Percentiles rank a stretch among this genome's conserved stretches.
Conservation (phyloP, 2,797 vertebrate genomes). For the Bradypodion pumilum region DNA sequence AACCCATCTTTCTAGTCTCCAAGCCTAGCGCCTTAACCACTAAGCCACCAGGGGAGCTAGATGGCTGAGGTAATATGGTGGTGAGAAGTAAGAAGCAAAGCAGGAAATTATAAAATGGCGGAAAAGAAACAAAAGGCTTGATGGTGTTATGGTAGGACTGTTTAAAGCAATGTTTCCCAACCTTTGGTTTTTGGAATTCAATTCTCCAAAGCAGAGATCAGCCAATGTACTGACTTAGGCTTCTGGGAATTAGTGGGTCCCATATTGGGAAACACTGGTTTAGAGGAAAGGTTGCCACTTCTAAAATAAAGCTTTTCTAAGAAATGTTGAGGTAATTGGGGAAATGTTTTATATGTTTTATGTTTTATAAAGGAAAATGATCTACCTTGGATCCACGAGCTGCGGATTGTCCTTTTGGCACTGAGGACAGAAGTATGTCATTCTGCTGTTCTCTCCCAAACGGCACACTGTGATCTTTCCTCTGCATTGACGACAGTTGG, state of each 20-base stretch:
- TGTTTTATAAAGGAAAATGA: not conserved
- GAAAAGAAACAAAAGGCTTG: not conserved
- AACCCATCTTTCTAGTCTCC: too few species aligned
- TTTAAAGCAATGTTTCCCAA: too few species aligned
- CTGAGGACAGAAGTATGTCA: conserved; percentile 91
- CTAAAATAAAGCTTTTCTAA: not conserved
- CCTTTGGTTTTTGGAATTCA: too few species aligned
- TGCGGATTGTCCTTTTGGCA: conserved; percentile 87
- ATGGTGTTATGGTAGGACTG: not conserved
- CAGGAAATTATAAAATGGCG: not conserved
- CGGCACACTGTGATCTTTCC: conserved; percentile 85
- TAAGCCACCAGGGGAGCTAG: too few species aligned
- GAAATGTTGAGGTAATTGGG: not conserved
- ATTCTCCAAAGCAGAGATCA: too few species aligned
- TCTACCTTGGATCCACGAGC: conserved; percentile 80
- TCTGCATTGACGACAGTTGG: conserved; percentile 81
- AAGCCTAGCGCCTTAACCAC: too few species aligned
- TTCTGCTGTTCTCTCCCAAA: conserved; percentile 87
- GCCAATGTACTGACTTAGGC: too few species aligned
- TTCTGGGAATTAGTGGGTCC: too few species aligned
- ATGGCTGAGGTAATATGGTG: too few species aligned
- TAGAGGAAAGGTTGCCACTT: not conserved
- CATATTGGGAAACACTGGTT: too few species aligned
- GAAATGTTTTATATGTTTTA: not conserved
- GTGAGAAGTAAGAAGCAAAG: not conserved